These are phyloP conservation scores for Pleuronectes platessa DNA, from an alignment of 2,113 vertebrate species.

Conservation along the genomic window DNA sequence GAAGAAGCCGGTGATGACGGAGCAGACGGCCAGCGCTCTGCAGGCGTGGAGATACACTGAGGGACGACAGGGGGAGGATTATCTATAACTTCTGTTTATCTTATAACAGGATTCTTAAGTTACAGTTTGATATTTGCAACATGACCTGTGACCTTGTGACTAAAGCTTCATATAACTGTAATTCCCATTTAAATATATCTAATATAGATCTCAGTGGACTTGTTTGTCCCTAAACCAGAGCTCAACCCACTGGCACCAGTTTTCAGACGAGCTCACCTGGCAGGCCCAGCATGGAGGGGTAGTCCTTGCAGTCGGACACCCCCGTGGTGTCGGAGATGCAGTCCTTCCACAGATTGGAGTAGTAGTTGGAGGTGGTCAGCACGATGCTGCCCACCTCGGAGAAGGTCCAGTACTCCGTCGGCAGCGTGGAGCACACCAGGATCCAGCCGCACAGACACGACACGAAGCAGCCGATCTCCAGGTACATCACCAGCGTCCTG, in stretches of 20 bases:
- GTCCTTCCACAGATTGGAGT: conserved; percentile 94
- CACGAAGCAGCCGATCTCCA: conserved; percentile 90
- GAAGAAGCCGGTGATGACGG: conserved; percentile 93
- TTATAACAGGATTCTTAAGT: too few species aligned
- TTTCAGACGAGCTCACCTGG: conserved; percentile 79
- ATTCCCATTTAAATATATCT: too few species aligned
- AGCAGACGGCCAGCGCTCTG: conserved; percentile 89
- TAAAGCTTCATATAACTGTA: too few species aligned
- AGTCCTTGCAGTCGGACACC: conserved; percentile 94
- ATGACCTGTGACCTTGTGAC: too few species aligned
- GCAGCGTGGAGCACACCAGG: conserved; percentile 90
- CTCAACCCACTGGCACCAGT: too few species aligned
- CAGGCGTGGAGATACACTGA: conserved; percentile 92
- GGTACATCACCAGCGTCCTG: conserved; percentile 78
- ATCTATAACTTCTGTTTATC: too few species aligned
- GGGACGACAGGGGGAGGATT: background rate
- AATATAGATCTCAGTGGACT: too few species aligned
- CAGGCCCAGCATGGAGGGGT: conserved; percentile 92
- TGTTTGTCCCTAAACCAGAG: too few species aligned
- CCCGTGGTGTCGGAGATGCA: conserved; percentile 93
- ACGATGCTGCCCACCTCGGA: conserved; percentile 90
- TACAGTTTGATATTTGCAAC: too few species aligned
- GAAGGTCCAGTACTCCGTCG: conserved; percentile 93
- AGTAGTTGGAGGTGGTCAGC: conserved; percentile 90
- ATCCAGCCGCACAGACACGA: conserved; percentile 90